A percentile compares a stretch with the other conserved stretches of the same genome.
Evolutionary conservation across 2,888 invertebrate species (phyloP).

Genomic region (Philopedon plagiatum): DNA sequence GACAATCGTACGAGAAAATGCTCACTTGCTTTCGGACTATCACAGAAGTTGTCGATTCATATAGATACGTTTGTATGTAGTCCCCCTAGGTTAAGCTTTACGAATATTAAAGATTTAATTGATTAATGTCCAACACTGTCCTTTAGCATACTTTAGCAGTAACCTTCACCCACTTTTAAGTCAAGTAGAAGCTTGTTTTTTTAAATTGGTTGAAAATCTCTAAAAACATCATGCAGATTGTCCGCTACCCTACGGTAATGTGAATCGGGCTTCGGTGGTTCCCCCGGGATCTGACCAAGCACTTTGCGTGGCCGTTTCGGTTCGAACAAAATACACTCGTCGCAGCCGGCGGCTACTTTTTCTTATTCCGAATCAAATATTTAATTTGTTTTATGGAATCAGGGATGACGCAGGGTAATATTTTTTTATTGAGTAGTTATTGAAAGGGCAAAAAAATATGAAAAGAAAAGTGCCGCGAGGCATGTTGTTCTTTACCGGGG

Average conservation of each 20-base stretch:
- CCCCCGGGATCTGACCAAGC: conserved; percentile 65
- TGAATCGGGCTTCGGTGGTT: conserved; percentile 55
- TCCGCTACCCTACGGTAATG: conserved; percentile 16
- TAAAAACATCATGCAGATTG: conserved; percentile 33
- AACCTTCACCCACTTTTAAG: too few species aligned
- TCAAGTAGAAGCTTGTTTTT: too few species aligned
- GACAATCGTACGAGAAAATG: too few species aligned
- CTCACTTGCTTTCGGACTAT: too few species aligned
- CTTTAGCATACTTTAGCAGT: too few species aligned
- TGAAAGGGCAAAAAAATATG: conserved; percentile 4
- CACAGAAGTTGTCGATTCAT: too few species aligned
- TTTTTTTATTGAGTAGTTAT: conserved; percentile 36
- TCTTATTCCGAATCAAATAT: conserved; percentile 49
- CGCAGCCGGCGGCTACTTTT: conserved; percentile 46
- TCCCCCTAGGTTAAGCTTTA: too few species aligned
- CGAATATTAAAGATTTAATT: too few species aligned
- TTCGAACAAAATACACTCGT: conserved; percentile 39
- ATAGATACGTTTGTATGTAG: too few species aligned
- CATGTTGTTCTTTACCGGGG: background rate
- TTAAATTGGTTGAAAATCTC: too few species aligned
- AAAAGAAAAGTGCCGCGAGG: background rate
- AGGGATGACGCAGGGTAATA: conserved; percentile 32
- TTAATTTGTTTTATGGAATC: conserved; percentile 49
- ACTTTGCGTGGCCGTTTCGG: conserved; percentile 54
- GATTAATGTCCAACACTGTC: too few species aligned